Evolutionary conservation across 2,888 invertebrate species (phyloP), one percentile per base, ranked within the genome.

Genomic region (Drosophila aldrichi): DNA sequence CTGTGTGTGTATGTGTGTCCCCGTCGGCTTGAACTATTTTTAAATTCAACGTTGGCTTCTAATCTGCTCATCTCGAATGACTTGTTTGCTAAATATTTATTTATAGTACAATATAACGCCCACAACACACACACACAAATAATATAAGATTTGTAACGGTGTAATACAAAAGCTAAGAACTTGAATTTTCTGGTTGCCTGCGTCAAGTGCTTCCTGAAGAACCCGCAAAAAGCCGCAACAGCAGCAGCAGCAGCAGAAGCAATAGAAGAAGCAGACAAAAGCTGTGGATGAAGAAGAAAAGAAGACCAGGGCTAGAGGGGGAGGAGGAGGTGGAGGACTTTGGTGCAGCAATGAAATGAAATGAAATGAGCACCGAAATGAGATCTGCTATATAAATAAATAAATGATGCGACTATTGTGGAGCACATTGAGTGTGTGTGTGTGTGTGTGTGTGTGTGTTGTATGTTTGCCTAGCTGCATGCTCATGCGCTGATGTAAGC

Each of bases 401-500:
- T 83, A 88, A 83, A 83, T 79, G 80, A 74, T 72, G 68, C 62
- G 59, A 74, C 46, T 65, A 66, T 59, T 36, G 43, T 20, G 18
- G 48, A 14, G 25, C 25, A 38, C 48, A 20, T 48, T 14, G 52
- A 29, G 52, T 44, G 44, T 44, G 32, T 18, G 58, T 14, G 34
- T 10, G 40, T 20, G 25, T 43, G 38, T 41, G 62, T 48, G 38
- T 12, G 46, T 61, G 51, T 56, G 56, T 64, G 41, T 51, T 48
- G 20, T 36, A 18, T 51, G 54, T 54, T 22, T 66, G 52, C 40
- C 79, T 55, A 83, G 88, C 81, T 86, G 69, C 54, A 82, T 89
- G 86, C 86, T 89, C 89, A 86, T 86, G 82, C 89, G 86, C 86
- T 85, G 87, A 84, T 86, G 81, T 79, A 86, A 84, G 79, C 84